Percentiles rank a stretch among this genome's conserved stretches.
Conservation (phyloP, 1,140 invertebrate species). For the Oppia nitens region DNA sequence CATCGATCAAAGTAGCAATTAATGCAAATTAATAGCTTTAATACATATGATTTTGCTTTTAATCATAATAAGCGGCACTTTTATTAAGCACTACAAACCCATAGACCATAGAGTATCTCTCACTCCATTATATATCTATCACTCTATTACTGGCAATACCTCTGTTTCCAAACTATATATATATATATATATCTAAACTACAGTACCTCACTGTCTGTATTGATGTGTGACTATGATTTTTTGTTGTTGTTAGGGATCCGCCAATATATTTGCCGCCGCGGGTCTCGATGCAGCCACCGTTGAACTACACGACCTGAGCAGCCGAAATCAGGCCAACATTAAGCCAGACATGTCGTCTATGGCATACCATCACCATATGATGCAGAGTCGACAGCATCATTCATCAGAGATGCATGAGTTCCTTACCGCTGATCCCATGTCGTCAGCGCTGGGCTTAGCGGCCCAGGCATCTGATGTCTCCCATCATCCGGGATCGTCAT, state of each 20-base stretch:
- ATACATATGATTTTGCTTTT: neutral
- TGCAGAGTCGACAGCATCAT: conserved; percentile 14
- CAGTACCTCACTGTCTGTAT: neutral
- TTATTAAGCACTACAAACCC: neutral
- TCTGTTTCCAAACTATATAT: too few relatives aligned
- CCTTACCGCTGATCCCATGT: conserved; percentile 9
- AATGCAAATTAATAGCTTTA: neutral
- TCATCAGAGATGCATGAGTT: conserved; percentile 16
- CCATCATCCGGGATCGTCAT: conserved; percentile 38
- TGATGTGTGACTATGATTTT: too few relatives aligned
- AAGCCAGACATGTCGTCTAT: conserved; percentile 15
- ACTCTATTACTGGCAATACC: too few relatives aligned
- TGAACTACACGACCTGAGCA: conserved; percentile 16
- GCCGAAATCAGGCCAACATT: conserved; percentile 11
- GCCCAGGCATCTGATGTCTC: conserved; percentile 37
- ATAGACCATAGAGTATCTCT: too few relatives aligned
- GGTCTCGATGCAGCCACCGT: conserved; percentile 12
- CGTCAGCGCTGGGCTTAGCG: conserved; percentile 2
- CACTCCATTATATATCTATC: too few relatives aligned
- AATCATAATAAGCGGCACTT: neutral
- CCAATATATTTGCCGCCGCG: conserved; percentile 12
- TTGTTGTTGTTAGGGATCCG: conserved; percentile 3
- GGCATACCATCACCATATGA: conserved; percentile 15
- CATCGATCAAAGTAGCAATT: neutral
- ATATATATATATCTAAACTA: too few relatives aligned